Evolutionary conservation across 2,113 vertebrate genomes (phyloP).

Genomic region (Barbus barbus): DNA sequence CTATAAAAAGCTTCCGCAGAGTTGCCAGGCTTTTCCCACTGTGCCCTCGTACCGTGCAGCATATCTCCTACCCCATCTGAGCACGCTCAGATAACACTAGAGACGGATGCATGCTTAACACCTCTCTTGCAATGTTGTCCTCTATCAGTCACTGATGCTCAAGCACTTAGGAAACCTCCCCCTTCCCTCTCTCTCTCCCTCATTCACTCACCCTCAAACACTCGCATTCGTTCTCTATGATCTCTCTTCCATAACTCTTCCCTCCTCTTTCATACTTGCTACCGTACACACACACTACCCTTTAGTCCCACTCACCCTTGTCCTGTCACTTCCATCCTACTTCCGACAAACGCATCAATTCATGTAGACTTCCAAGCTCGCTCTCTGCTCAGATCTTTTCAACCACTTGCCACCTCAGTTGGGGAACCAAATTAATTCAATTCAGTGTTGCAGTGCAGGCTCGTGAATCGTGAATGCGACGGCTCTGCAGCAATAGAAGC

Average conservation of each 20-base stretch:
- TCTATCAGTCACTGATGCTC: conserved; percentile 17
- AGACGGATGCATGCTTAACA: conserved; percentile 27
- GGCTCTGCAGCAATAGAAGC: conserved; percentile 44
- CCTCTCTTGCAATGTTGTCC: conserved; percentile 29
- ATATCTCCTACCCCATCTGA: conserved; percentile 42
- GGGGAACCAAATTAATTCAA: conserved; percentile 49
- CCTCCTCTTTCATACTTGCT: conserved; percentile 31
- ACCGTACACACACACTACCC: conserved; percentile 28
- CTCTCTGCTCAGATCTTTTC: conserved; percentile 21
- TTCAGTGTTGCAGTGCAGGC: conserved; percentile 51
- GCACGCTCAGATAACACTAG: conserved; percentile 39
- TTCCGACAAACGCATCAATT: conserved; percentile 16
- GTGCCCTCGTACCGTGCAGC: conserved; percentile 23
- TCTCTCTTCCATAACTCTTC: conserved; percentile 21
- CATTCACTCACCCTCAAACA: not conserved
- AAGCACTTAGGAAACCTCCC: conserved; percentile 1
- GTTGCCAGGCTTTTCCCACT: conserved; percentile 42
- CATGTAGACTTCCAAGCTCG: not conserved
- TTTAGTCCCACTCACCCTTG: not conserved
- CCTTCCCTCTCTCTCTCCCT: conserved; percentile 24
- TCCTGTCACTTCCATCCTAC: conserved; percentile 18
- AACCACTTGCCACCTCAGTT: conserved; percentile 41
- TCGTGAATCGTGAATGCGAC: conserved; percentile 38
- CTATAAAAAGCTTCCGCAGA: conserved; percentile 45
- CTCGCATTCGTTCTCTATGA: conserved; percentile 30